These are phyloP conservation scores for Eonycteris spelaea DNA, from an alignment of 2,113 vertebrate species.

Conservation along the genomic window DNA sequence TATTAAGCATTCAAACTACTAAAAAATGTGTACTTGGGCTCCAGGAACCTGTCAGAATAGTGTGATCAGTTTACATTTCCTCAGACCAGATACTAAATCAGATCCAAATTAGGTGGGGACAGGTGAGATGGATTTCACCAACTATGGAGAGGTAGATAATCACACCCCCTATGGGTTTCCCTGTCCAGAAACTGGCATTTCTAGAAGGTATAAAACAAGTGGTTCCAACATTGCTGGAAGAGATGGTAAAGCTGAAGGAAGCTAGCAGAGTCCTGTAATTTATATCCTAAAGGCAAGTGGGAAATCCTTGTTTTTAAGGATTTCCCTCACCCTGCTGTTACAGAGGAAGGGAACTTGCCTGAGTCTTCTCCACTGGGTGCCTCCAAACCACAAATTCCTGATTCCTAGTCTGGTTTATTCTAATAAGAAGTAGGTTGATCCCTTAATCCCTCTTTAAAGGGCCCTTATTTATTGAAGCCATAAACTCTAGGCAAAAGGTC, in stretches of 20 bases:
- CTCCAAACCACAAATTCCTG: constrained; percentile 61
- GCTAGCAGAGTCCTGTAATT: neutral
- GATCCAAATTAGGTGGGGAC: neutral
- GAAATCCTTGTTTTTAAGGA: neutral
- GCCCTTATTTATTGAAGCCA: constrained; percentile 15
- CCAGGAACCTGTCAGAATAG: neutral
- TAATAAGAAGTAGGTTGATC: constrained; percentile 46
- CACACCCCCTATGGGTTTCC: neutral
- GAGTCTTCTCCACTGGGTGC: neutral
- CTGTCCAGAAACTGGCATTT: neutral
- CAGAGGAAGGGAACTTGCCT: neutral
- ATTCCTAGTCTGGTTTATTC: constrained; percentile 56
- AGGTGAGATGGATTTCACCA: neutral
- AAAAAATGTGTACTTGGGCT: neutral
- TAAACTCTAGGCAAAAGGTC: constrained; percentile 46
- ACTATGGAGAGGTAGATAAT: neutral
- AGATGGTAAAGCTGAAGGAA: neutral
- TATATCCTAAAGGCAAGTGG: neutral
- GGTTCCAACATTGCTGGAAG: neutral
- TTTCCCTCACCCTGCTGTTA: neutral
- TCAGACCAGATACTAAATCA: neutral
- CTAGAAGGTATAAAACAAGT: neutral
- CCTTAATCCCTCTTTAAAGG: constrained; percentile 65
- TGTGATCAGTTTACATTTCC: neutral
- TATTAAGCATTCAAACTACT: neutral